Evolutionary conservation across 2,888 invertebrate genomes (phyloP).

Genomic region (Apantesis nais): DNA sequence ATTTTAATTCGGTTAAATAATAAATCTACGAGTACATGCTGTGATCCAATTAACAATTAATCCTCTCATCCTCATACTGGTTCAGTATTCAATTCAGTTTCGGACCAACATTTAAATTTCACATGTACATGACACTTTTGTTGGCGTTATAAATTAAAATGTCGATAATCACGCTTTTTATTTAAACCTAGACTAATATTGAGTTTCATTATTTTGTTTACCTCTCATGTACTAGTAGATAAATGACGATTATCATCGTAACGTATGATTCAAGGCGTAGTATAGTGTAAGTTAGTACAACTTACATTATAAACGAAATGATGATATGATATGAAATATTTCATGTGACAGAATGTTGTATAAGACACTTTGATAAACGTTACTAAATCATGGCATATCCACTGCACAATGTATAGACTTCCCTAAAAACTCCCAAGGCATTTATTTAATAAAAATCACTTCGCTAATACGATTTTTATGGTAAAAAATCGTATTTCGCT

Average conservation of each 20-base stretch:
- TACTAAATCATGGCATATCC: background rate
- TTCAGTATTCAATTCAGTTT: slow-evolving; percentile 71
- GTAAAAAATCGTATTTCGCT: too few species aligned
- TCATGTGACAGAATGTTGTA: background rate
- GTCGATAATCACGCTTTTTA: slow-evolving; percentile 66
- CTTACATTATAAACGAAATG: background rate
- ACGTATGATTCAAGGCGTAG: background rate
- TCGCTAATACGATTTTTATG: too few species aligned
- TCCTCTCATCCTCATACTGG: slow-evolving; percentile 63
- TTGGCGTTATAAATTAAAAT: slow-evolving; percentile 70
- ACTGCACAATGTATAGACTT: background rate
- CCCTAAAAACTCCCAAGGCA: background rate
- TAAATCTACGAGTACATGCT: slow-evolving; percentile 68
- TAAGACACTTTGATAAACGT: too few species aligned
- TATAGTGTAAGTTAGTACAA: too few species aligned
- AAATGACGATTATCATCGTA: background rate
- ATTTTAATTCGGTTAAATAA: slow-evolving; percentile 69
- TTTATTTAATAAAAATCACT: too few species aligned
- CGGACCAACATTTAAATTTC: slow-evolving; percentile 70
- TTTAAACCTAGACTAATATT: slow-evolving; percentile 29
- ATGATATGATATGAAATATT: background rate
- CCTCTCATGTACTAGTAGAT: background rate
- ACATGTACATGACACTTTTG: slow-evolving; percentile 68
- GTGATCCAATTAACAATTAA: slow-evolving; percentile 79
- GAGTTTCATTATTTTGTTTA: background rate